A percentile compares a stretch with the other conserved stretches of the same genome.
phyloP scores from a whole-genome alignment of 2,797 vertebrate genomes.

The Megalops cyprinoides region DNA sequence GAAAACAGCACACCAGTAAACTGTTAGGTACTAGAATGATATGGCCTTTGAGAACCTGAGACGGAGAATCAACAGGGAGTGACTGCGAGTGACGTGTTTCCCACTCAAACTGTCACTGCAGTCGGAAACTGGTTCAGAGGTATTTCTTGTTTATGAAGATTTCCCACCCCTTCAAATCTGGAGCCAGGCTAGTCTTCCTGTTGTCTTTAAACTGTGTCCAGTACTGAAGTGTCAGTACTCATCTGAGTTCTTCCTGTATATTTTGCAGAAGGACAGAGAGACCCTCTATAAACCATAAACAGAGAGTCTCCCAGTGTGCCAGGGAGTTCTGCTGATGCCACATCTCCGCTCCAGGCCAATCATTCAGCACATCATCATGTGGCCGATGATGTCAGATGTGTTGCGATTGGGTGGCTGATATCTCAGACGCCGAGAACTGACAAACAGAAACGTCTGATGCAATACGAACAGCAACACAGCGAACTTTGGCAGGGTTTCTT shows the following conservation, averaged over 20 bases:
- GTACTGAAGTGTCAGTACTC: background rate
- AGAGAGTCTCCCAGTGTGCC: background rate
- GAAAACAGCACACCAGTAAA: background rate
- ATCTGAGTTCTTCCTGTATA: background rate
- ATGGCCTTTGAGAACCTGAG: slow-evolving; percentile 1
- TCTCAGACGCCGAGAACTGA: background rate
- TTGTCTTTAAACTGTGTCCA: background rate
- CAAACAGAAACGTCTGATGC: slow-evolving; percentile 4
- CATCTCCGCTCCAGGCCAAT: slow-evolving; percentile 1
- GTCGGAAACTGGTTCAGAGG: background rate
- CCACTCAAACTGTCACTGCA: background rate
- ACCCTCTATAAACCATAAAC: background rate
- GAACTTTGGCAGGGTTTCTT: slow-evolving; percentile 31
- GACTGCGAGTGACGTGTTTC: background rate
- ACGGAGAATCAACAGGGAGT: background rate
- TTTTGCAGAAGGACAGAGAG: background rate
- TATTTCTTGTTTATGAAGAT: too few species aligned
- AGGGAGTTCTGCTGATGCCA: background rate
- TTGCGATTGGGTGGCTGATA: background rate
- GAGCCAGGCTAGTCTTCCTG: background rate
- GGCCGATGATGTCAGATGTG: background rate
- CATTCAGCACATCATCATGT: background rate
- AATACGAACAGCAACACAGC: background rate
- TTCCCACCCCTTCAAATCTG: too few species aligned
- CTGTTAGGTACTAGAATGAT: background rate